Evolutionary conservation across 2,113 vertebrate species (phyloP).

Genomic region (Cynoglossus semilaevis): DNA sequence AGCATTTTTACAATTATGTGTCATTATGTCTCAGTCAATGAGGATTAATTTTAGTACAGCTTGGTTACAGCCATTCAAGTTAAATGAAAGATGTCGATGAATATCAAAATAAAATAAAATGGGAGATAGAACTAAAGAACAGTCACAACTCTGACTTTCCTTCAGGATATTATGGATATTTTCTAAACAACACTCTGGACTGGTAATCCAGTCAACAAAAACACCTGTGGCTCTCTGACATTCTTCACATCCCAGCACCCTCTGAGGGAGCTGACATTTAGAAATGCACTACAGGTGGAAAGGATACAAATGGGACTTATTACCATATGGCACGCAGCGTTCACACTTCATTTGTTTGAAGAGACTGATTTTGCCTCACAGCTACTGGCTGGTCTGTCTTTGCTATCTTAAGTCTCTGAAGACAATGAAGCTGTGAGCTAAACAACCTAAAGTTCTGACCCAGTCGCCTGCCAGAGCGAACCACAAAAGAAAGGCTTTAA

Average conservation of each 20-base stretch:
- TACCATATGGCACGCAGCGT: conserved; percentile 58
- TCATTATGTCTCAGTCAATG: no score
- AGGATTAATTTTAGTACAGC: no score
- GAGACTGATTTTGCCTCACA: conserved; percentile 55
- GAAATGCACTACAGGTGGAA: conserved; percentile 45
- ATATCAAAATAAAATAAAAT: no score
- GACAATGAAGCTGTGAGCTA: conserved; percentile 47
- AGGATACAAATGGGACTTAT: conserved; percentile 46
- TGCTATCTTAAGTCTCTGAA: conserved; percentile 33
- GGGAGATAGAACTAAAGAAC: no score
- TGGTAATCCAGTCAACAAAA: conserved; percentile 2
- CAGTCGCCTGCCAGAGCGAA: no score
- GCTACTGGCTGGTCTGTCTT: conserved; percentile 35
- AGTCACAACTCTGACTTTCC: no score
- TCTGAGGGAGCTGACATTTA: conserved; percentile 56
- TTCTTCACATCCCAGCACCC: conserved; percentile 3
- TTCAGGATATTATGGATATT: not conserved
- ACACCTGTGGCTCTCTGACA: conserved; percentile 51
- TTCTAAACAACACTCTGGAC: conserved; percentile 17
- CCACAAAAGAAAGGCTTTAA: no score
- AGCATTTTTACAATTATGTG: no score
- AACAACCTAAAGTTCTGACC: conserved; percentile 44
- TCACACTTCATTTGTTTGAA: conserved; percentile 61
- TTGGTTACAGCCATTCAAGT: no score
- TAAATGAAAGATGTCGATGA: no score